These are phyloP conservation scores for Mus spretus DNA, from an alignment of 2,797 vertebrate species.

Conservation along the genomic window DNA sequence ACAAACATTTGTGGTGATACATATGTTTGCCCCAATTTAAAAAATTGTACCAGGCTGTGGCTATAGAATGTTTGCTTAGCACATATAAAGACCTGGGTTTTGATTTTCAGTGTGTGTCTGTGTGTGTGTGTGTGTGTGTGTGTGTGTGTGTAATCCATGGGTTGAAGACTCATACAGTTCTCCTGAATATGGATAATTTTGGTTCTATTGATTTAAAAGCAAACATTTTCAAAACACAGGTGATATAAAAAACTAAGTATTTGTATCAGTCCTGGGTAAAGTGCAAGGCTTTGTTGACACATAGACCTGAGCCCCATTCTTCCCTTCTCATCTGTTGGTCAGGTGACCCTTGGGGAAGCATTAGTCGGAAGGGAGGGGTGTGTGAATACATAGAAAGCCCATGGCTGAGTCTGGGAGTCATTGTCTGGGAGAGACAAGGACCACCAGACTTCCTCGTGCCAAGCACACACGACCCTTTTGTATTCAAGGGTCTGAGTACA, in stretches of 20 bases:
- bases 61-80: background rate
- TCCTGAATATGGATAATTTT: background rate
- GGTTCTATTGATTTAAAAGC: background rate
- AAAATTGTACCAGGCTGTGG: background rate
- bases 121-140: background rate
- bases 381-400: background rate
- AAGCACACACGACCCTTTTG: background rate
- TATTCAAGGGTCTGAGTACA: background rate
- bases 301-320: background rate
- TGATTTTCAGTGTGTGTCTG: background rate
- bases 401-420: background rate
- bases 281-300: background rate
- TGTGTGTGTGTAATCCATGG: background rate
- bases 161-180: background rate
- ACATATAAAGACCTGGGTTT: background rate
- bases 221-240: conserved; percentile 21
- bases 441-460: background rate
- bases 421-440: background rate
- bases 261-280: background rate
- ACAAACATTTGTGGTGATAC: background rate
- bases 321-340: background rate
- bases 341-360: background rate
- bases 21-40: background rate
- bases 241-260: background rate
- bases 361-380: background rate